Conservation (phyloP, 2,797 vertebrate genomes). For the Aulostomus chinensis region DNA sequence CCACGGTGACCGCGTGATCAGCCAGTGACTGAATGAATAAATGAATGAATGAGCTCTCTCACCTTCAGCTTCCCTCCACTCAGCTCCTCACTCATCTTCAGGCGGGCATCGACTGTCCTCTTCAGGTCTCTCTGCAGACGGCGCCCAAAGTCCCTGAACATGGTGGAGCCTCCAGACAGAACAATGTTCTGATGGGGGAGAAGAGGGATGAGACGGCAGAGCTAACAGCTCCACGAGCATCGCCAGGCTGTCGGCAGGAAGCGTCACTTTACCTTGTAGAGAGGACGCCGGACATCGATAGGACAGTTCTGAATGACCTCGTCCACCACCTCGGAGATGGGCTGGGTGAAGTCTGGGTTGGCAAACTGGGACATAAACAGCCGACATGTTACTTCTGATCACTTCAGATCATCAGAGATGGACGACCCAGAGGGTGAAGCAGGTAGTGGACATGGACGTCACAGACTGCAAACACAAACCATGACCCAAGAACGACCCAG, state of each 20-base stretch:
- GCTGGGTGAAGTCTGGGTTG: conserved; percentile 97
- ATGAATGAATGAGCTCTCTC: conserved; percentile 7
- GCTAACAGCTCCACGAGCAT: not conserved
- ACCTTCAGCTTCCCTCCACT: conserved; percentile 83
- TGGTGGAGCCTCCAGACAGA: conserved; percentile 95
- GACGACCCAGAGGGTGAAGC: too few species aligned
- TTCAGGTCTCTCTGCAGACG: conserved; percentile 96
- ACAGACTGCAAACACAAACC: too few species aligned
- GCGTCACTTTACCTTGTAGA: conserved; percentile 87
- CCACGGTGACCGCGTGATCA: too few species aligned
- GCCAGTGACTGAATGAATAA: too few species aligned
- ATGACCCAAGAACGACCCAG: too few species aligned
- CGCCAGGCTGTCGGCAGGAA: not conserved
- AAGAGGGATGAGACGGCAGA: not conserved
- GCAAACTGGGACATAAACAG: conserved; percentile 82
- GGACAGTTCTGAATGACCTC: conserved; percentile 99
- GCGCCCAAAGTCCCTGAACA: conserved; percentile 97
- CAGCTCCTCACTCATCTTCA: conserved; percentile 96
- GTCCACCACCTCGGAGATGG: conserved; percentile 97
- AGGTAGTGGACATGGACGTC: too few species aligned
- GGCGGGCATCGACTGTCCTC: conserved; percentile 92
- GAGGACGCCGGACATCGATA: conserved; percentile 94
- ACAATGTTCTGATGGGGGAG: conserved; percentile 87
- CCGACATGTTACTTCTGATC: not conserved
- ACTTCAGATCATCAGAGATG: too few species aligned